Evolutionary conservation across 2,888 invertebrate species (phyloP).

Genomic region (Elmis aenea): DNA sequence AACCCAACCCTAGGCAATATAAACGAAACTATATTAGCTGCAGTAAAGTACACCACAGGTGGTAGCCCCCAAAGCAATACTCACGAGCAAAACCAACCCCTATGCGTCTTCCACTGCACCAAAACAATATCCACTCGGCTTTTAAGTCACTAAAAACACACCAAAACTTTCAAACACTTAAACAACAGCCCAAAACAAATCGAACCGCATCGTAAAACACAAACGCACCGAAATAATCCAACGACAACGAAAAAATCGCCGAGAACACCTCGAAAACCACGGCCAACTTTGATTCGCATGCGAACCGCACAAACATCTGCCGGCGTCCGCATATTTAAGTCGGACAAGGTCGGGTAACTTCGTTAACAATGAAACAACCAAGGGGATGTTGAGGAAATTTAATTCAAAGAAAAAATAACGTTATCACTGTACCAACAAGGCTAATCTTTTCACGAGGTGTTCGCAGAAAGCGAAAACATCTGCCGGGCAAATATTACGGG

Average conservation of each 20-base stretch:
- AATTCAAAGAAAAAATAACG: no score
- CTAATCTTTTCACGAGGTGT: no score
- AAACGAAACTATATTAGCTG: no score
- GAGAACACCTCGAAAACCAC: background rate
- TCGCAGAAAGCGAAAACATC: no score
- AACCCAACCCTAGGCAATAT: no score
- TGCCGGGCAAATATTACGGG: no score
- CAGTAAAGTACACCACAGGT: conserved; percentile 4
- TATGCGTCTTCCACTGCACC: conserved; percentile 6
- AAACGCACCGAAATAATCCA: background rate
- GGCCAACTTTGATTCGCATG: conserved; percentile 11
- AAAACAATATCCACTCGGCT: conserved; percentile 3
- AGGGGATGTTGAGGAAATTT: no score
- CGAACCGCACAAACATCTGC: conserved; percentile 12
- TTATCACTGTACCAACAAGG: no score
- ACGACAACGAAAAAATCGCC: conserved; percentile 1
- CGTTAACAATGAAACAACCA: no score
- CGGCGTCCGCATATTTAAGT: no score
- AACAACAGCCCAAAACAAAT: background rate
- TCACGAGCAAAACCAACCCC: conserved; percentile 13
- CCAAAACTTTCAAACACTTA: background rate
- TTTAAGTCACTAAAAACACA: background rate
- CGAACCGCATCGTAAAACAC: background rate
- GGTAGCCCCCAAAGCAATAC: conserved; percentile 8
- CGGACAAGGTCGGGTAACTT: no score